These are phyloP conservation scores for Proales similis DNA, from an alignment of 1,140 invertebrate species.

Conservation along the genomic window DNA sequence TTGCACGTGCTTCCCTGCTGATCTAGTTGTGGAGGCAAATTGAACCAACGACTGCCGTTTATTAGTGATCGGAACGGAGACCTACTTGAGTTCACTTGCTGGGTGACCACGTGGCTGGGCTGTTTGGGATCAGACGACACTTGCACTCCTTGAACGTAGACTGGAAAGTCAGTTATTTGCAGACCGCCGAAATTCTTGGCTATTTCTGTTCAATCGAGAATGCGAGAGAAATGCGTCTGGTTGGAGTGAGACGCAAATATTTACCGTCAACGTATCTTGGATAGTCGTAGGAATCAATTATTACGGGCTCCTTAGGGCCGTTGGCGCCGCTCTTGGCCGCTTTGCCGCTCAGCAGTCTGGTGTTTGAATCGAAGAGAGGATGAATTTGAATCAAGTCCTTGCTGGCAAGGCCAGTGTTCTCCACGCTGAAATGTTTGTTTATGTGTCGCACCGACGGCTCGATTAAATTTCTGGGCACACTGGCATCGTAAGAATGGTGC, in stretches of 20 bases:
- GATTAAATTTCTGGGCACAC: background rate
- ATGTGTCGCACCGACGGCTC: conserved; percentile 11
- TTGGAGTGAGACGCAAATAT: background rate
- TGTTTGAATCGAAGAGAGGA: conserved; percentile 21
- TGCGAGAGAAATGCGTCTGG: too few species aligned
- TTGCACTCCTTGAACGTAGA: conserved; percentile 38
- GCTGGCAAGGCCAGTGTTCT: conserved; percentile 26
- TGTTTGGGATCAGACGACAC: too few species aligned
- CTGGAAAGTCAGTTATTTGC: conserved; percentile 33
- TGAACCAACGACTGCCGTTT: too few species aligned
- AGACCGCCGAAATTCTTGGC: conserved; percentile 22
- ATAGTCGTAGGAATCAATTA: conserved; percentile 31
- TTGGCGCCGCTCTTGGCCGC: background rate
- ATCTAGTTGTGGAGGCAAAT: too few species aligned
- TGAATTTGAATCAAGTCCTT: conserved; percentile 37
- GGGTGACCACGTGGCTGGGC: too few species aligned
- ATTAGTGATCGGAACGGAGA: too few species aligned
- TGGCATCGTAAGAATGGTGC: conserved; percentile 2
- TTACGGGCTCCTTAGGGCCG: conserved; percentile 1
- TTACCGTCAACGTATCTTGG: background rate
- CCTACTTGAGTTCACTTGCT: too few species aligned
- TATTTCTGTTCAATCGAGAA: conserved; percentile 15
- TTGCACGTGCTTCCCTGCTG: background rate
- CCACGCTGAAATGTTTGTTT: conserved; percentile 16
- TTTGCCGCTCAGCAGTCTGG: background rate